Evolutionary conservation across 2,888 invertebrate species (phyloP), one percentile per base, ranked within the genome.

Genomic region (Panzeria rudis): DNA sequence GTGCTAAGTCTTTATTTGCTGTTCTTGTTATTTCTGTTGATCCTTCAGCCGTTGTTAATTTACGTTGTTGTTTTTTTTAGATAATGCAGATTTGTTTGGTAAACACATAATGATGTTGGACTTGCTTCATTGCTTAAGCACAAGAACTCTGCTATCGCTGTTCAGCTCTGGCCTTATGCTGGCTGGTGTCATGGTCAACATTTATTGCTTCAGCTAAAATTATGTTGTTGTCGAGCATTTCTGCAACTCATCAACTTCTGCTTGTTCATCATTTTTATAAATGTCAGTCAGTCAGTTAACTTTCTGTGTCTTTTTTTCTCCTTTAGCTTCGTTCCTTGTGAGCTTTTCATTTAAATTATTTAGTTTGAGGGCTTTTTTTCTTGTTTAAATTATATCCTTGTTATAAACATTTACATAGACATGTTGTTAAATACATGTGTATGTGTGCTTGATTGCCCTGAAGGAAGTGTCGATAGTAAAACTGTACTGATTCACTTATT

Each of bases 371-470:
- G 82, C 71, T 64, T 82, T 71, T 81, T 47, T 82, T 47, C 69
- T 64, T 82, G 54, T 77, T 76, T 59, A 82, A 82, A 82, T 82
- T 82, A 76, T 56, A 82, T 76, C 71, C 76, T 82, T 76, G 76
- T 71, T 82, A 56, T 41, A 75, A 25, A 20, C 29, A 59, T 20
- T 5, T 17, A 20, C 32, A 25, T 44, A 15, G 13, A 44, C 17
- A 41, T 6, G 8, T 29, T 4, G 0, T 2, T 11, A 35, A 7
- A 35, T 15, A n/a, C 1, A 7, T 50, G 23, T 59, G 11, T 52
- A 32, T 64, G 54, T 29, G 13, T 41, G 7, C 66, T 25, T 38
- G 13, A 5, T 11, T 25, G 15, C 15, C n/a, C n/a, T n/a, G n/a
- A n/a, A n/a, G n/a, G n/a, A n/a, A n/a, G n/a, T n/a, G n/a, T n/a